phyloP scores from a whole-genome alignment of 2,113 vertebrate genomes.

The Gorsachius goisagi region DNA sequence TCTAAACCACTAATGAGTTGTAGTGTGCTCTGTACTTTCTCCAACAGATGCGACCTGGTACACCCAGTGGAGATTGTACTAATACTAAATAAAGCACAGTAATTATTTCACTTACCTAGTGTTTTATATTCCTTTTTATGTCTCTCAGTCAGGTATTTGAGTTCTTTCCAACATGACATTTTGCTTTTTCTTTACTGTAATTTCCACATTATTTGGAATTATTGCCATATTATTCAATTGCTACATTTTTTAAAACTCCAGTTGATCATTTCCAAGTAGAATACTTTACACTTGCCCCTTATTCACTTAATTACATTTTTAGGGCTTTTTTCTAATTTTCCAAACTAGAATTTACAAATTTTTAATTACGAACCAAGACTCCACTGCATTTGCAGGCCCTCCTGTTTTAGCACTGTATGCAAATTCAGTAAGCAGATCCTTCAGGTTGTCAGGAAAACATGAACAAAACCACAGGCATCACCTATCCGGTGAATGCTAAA shows the following conservation, averaged over 20 bases:
- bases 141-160: neutral
- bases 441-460: neutral
- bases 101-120: neutral
- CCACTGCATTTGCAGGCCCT: neutral
- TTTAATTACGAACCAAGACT: neutral
- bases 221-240: neutral
- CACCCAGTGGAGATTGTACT: neutral
- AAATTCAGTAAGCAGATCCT: neutral
- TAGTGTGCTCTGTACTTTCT: neutral
- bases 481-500: neutral
- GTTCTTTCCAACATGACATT: neutral
- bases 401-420: neutral
- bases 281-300: neutral
- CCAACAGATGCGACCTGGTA: neutral
- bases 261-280: neutral
- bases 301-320: neutral
- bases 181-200: neutral
- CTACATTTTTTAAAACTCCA: neutral
- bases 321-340: neutral
- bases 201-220: neutral
- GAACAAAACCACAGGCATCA: neutral
- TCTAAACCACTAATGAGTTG: neutral
- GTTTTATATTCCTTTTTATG: neutral
- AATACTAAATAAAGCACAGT: neutral
- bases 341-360: neutral